These are phyloP conservation scores for Sebastes nivosus DNA, from an alignment of 2,797 vertebrate genomes.

Conservation along the genomic window DNA sequence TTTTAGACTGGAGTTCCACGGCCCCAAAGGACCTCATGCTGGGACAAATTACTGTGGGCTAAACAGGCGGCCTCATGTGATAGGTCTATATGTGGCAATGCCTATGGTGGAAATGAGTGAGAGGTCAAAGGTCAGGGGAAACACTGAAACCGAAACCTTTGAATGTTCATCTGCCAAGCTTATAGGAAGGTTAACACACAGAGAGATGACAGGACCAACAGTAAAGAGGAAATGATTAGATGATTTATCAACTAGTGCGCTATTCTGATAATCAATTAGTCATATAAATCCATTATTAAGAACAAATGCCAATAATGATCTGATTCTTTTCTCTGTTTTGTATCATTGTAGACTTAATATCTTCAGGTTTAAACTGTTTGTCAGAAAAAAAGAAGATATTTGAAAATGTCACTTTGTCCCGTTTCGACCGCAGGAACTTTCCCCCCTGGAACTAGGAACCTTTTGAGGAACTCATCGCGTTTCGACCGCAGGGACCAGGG, in stretches of 20 bases:
- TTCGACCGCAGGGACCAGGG: not conserved
- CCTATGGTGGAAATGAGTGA: conserved; percentile 45
- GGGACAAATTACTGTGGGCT: conserved; percentile 25
- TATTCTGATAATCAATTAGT: not conserved
- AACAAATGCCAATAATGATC: not conserved
- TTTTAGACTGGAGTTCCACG: conserved; percentile 18
- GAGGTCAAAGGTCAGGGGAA: conserved; percentile 68
- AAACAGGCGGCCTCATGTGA: conserved; percentile 38
- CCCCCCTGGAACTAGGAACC: not conserved
- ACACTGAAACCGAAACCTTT: conserved; percentile 51
- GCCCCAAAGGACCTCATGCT: conserved; percentile 18
- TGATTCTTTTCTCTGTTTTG: not conserved
- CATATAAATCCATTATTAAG: not conserved
- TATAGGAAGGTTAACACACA: conserved; percentile 13
- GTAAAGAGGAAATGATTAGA: not conserved
- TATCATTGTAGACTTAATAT: not conserved
- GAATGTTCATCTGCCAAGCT: conserved; percentile 38
- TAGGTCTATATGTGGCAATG: conserved; percentile 67
- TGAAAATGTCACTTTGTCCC: not conserved
- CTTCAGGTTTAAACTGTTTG: not conserved
- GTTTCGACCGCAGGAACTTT: not conserved
- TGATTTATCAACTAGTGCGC: not conserved
- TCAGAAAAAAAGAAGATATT: not conserved
- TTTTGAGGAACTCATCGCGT: not conserved
- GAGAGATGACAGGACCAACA: not conserved